Conservation (phyloP, 2,888 invertebrate species). For the Drosophila paranaensis region DNA sequence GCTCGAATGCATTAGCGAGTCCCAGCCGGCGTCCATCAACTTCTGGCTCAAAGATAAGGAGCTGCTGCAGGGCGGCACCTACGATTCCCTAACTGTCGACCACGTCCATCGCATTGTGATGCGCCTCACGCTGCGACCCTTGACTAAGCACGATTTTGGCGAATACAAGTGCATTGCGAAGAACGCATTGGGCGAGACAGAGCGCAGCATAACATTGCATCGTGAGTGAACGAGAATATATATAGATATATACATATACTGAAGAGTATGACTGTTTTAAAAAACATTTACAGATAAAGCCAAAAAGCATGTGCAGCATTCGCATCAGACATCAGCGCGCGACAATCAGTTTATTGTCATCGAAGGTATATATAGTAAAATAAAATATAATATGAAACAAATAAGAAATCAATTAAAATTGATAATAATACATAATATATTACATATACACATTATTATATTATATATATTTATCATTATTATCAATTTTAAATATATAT, state of each 20-base stretch:
- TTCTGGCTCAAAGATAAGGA: conserved; percentile 84
- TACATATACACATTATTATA: background rate
- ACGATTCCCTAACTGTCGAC: conserved; percentile 87
- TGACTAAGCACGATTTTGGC: conserved; percentile 89
- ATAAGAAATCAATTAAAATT: no score
- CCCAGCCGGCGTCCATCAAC: conserved; percentile 83
- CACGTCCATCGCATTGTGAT: conserved; percentile 91
- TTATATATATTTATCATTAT: background rate
- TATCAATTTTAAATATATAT: background rate
- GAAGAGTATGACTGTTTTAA: background rate
- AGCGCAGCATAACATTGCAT: conserved; percentile 79
- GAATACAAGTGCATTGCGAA: conserved; percentile 93
- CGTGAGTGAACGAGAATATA: conserved; percentile 63
- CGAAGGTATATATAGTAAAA: conserved; percentile 67
- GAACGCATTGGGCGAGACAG: conserved; percentile 90
- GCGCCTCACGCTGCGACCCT: conserved; percentile 89
- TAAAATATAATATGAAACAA: background rate
- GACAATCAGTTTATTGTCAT: conserved; percentile 81
- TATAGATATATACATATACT: background rate
- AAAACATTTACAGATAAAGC: conserved; percentile 73
- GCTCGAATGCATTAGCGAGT: conserved; percentile 83
- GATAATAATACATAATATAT: background rate
- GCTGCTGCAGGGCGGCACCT: conserved; percentile 82
- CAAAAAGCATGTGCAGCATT: conserved; percentile 80
- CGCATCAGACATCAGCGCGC: conserved; percentile 75